Conservation (phyloP, 2,113 vertebrate genomes). For the Syngnathus typhle region DNA sequence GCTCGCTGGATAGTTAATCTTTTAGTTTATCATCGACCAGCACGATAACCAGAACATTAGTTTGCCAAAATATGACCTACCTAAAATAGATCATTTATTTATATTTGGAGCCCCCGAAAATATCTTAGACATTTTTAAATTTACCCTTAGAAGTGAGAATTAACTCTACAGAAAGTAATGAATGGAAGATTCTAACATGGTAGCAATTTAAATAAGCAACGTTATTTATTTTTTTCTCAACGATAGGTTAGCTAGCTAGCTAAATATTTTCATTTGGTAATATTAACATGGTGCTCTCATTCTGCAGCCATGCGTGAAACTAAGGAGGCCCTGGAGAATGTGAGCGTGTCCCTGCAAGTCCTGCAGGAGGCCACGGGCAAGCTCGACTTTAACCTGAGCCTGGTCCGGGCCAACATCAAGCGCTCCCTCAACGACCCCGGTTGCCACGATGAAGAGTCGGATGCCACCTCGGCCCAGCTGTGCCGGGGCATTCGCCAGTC, state of each 20-base stretch:
- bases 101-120: background rate
- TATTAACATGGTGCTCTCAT: background rate
- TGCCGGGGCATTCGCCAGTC: slow-evolving; percentile 75
- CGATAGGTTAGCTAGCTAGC: too few relatives aligned
- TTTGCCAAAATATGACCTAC: background rate
- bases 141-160: background rate
- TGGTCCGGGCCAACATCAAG: slow-evolving; percentile 66
- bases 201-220: background rate
- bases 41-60: background rate
- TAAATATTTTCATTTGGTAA: too few relatives aligned
- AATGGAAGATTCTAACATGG: too few relatives aligned
- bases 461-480: slow-evolving; percentile 49
- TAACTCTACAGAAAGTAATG: background rate
- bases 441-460: slow-evolving; percentile 50
- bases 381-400: slow-evolving; percentile 74
- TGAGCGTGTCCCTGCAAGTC: slow-evolving; percentile 71
- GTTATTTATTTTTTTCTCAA: background rate
- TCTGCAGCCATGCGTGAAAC: slow-evolving; percentile 81
- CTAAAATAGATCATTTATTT: background rate
- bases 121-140: background rate
- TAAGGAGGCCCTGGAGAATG: slow-evolving; percentile 77
- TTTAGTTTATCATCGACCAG: too few relatives aligned
- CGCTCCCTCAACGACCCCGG: slow-evolving; percentile 69
- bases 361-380: slow-evolving; percentile 70
- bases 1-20: too few relatives aligned